A percentile compares a stretch with the other conserved stretches of the same genome.
Evolutionary conservation across 92 coral and sea anemone genomes (phyloP).

Genomic region (Epizoanthus scotinus): DNA sequence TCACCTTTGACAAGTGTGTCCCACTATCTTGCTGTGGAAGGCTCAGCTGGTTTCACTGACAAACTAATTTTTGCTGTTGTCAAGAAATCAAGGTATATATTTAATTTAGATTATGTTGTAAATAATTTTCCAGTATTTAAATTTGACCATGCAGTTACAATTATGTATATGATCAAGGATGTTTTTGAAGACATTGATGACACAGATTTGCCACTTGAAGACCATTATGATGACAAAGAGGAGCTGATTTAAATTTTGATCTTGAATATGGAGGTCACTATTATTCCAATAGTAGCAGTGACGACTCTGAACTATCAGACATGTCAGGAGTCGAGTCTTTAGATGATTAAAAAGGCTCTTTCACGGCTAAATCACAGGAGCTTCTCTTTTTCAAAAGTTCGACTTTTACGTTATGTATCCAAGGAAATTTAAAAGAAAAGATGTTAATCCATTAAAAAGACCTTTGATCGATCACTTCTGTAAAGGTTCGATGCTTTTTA

Average conservation of each 20-base stretch:
- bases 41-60: not conserved
- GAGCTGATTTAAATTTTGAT: slow-evolving; percentile 1
- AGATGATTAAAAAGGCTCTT: not conserved
- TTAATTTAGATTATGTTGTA: slow-evolving; percentile 19
- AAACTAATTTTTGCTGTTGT: not conserved
- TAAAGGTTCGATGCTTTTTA: too few species aligned
- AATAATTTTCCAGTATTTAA: slow-evolving; percentile 24
- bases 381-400: too few species aligned
- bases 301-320: not conserved
- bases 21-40: not conserved
- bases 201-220: not conserved
- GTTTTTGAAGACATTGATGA: slow-evolving; percentile 28
- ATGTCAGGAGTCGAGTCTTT: not conserved
- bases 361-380: too few species aligned
- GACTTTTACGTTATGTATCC: too few species aligned
- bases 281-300: not conserved
- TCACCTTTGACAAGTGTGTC: too few species aligned
- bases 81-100: slow-evolving; percentile 1
- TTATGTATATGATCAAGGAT: slow-evolving; percentile 27
- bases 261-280: slow-evolving; percentile 9
- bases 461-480: too few species aligned
- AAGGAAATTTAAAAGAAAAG: too few species aligned
- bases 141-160: slow-evolving; percentile 29
- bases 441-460: too few species aligned
- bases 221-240: slow-evolving; percentile 6